These are phyloP conservation scores for Dendrolimus pini DNA, from an alignment of 2,888 invertebrate species.

Conservation along the genomic window DNA sequence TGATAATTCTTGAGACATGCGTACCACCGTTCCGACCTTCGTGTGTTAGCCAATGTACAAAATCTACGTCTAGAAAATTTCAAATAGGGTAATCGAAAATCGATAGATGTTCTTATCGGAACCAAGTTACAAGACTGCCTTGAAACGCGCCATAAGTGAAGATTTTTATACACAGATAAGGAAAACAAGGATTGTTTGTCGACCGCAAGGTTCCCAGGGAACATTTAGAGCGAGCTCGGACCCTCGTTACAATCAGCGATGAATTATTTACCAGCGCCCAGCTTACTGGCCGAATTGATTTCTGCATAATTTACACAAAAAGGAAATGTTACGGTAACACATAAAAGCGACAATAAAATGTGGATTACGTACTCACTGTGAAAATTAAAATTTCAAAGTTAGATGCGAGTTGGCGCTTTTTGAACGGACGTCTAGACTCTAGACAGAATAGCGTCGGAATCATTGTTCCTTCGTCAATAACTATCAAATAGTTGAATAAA, in stretches of 20 bases:
- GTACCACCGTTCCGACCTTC: neutral
- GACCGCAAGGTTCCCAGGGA: slow-evolving; percentile 48
- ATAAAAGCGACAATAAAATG: slow-evolving; percentile 47
- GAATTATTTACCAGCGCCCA: slow-evolving; percentile 66
- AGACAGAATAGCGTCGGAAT: slow-evolving; percentile 17
- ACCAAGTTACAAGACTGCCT: slow-evolving; percentile 26
- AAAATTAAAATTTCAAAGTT: slow-evolving; percentile 15
- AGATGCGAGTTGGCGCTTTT: slow-evolving; percentile 9
- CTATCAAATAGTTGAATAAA: slow-evolving; percentile 61
- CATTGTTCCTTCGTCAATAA: slow-evolving; percentile 45
- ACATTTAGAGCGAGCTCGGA: slow-evolving; percentile 60
- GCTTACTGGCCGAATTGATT: slow-evolving; percentile 64
- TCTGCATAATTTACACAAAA: slow-evolving; percentile 65
- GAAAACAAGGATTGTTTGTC: slow-evolving; percentile 48
- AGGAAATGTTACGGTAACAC: slow-evolving; percentile 40
- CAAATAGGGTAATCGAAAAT: slow-evolving; percentile 29
- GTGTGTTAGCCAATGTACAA: slow-evolving; percentile 2
- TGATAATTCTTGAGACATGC: neutral
- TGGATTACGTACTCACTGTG: slow-evolving; percentile 11
- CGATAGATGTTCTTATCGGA: slow-evolving; percentile 27
- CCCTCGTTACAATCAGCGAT: slow-evolving; percentile 67
- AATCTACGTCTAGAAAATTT: slow-evolving; percentile 22
- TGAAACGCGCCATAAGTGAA: slow-evolving; percentile 26
- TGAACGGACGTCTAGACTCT: too few relatives aligned
- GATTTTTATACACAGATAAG: slow-evolving; percentile 45